Evolutionary conservation across 2,888 invertebrate species (phyloP), one percentile per base, ranked within the genome.

Genomic region (Galerucella nymphaeae): DNA sequence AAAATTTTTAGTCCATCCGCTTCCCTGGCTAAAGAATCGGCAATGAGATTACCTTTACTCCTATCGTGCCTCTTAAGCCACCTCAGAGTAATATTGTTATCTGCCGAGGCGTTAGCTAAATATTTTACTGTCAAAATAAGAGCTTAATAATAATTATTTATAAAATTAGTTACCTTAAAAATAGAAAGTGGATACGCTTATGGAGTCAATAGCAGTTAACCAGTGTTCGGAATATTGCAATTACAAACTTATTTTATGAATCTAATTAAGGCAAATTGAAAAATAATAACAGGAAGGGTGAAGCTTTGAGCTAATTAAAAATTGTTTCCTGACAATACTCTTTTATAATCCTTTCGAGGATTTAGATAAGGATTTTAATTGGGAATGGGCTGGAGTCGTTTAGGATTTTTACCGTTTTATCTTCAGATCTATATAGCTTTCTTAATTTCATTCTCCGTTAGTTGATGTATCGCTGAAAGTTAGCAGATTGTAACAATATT

Each of bases 241-340:
- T 78, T 75, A 50, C 53, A 73, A 75, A 69, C 70, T 73, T 68
- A 72, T 77, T 78, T 75, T 74, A 75, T 75, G 74, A 78, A 77
- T 78, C 76, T 74, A 76, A 70, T 77, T 75, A 70, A 73, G 66
- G 72, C 69, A 78, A 78, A 78, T 76, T 78, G 74, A 69, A 73
- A 76, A 78, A 73, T 76, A 77, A 77, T 77, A 77, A 71, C 76
- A 71, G 73, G 55, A 73, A 74, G 73, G 75, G 73, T 71, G 63
- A 62, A 75, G 70, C 69, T 70, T 71, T 61, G 61, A 72, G 73
- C 71, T 75, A 70, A 77, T 77, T 77, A 75, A 71, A 77, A 75
- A 72, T 76, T 77, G 73, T 75, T 75, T 55, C 66, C 73, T 50
- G 66, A 57, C 70, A 76, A 72, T 71, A 70, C 30, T 42, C 45